phyloP scores from a whole-genome alignment of 2,888 invertebrate genomes.

The Ernsta delagoae region DNA sequence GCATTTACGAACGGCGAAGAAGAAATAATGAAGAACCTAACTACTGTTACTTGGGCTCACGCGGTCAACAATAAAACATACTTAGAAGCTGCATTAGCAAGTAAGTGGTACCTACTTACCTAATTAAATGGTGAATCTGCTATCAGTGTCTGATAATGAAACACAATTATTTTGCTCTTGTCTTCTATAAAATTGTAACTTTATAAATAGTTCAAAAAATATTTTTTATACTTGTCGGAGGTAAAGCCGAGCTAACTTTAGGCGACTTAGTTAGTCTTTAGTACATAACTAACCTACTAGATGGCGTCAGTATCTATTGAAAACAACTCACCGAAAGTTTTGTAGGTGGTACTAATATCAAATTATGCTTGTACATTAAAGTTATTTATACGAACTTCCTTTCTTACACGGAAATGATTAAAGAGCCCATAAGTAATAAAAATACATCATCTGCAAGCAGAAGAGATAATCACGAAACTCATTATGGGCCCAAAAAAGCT shows the following conservation, averaged over 20 bases:
- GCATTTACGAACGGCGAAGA: conserved; percentile 63
- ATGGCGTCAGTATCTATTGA: conserved; percentile 2
- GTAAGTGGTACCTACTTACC: conserved; percentile 61
- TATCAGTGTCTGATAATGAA: too few species aligned
- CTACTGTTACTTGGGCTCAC: conserved; percentile 93
- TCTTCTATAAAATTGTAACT: too few species aligned
- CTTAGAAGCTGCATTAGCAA: conserved; percentile 86
- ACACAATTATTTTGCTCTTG: too few species aligned
- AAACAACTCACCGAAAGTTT: too few species aligned
- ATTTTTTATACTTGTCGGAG: too few species aligned
- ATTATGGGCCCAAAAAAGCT: conserved; percentile 20
- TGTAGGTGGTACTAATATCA: too few species aligned
- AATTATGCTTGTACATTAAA: background rate
- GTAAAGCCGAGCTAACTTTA: background rate
- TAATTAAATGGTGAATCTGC: too few species aligned
- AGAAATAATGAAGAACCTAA: conserved; percentile 86
- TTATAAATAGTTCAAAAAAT: too few species aligned
- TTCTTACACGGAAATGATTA: conserved; percentile 4
- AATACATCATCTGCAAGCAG: background rate
- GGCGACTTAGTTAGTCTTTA: background rate
- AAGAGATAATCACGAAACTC: conserved; percentile 22
- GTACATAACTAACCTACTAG: background rate
- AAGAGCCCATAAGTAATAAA: background rate
- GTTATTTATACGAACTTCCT: conserved; percentile 6
- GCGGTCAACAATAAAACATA: conserved; percentile 90